Base-by-base conservation (phyloP, 1,140 invertebrate species). In the Sesamia nonagrioides region DNA sequence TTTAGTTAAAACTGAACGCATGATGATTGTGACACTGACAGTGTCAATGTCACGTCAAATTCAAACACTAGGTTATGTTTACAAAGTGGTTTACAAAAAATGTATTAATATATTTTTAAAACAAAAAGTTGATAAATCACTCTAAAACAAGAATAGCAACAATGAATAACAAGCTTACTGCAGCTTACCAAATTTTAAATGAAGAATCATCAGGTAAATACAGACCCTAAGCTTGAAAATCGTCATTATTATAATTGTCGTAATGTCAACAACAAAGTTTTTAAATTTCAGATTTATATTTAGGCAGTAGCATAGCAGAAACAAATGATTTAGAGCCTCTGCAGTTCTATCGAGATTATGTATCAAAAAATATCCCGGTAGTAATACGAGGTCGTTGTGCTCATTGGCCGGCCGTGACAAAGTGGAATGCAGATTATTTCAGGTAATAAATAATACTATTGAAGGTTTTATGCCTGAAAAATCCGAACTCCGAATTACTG, bases 311-410 rank as follows among this genome's bases (percentile, higher is more conserved):
- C 56, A 78, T 94, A 80, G 82, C 86, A 11, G 88, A 94, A 72
- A 81, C 84, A 18, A 71, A 78, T 69, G 68, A 37, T 42, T 63
- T 95, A 42, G 87, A 90, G 18, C 78, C 96, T 0, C 84, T 97
- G 52, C 88, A 95, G 56, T 97, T 97, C 87, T 95, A 96, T 68
- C 95, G 96, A 80, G 95, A 97, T 45, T 97, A 96, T 94, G 96
- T 97, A 11, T 95, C 96, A 0, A 96, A 96, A 88, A 97, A 97
- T 91, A 86, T 96, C 13, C 97, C 97, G 7, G 94, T 97, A 37
- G 81, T 97, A 42, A 96, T 97, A 48, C 96, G 96, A 89, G 95
- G 95, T 54, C 96, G 95, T 2, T 90, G 96, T 42, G 82, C 91
- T 2, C 81, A 95, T 50, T 97, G 97, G 96, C 95, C 95, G 2